phyloP scores from a whole-genome alignment of 2,797 vertebrate genomes.

The Tinamus major region DNA sequence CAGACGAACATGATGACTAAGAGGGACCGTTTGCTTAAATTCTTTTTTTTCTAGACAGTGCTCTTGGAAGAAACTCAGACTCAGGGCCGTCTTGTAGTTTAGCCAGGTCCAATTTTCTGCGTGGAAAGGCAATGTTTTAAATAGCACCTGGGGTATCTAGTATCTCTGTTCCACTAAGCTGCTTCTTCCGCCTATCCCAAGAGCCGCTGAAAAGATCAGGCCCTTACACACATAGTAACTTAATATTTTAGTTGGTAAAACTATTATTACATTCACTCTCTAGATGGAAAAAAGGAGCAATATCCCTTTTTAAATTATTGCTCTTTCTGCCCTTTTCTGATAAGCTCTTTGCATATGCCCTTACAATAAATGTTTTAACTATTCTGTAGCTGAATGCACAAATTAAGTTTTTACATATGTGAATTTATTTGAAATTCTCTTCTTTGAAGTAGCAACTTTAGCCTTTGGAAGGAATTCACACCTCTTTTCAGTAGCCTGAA shows the following conservation, averaged over 20 bases:
- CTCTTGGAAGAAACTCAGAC: background rate
- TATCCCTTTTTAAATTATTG: conserved; percentile 27
- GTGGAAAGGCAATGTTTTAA: background rate
- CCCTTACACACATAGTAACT: background rate
- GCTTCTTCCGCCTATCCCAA: background rate
- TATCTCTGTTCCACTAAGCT: background rate
- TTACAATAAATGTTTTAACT: background rate
- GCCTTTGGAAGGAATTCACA: background rate
- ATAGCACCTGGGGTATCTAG: background rate
- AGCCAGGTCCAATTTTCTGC: background rate
- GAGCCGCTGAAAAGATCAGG: conserved; percentile 14
- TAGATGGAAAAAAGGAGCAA: background rate
- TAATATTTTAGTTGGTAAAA: conserved; percentile 14
- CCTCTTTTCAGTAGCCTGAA: background rate
- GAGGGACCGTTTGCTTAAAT: background rate
- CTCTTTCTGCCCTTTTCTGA: conserved; percentile 41
- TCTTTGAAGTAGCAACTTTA: conserved; percentile 18
- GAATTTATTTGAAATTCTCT: conserved; percentile 24
- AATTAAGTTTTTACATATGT: background rate
- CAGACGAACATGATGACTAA: background rate
- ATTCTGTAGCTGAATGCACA: background rate
- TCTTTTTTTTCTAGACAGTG: background rate
- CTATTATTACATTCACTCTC: background rate
- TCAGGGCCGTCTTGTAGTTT: background rate
- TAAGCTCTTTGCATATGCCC: background rate